These are phyloP conservation scores for Cinara cedri DNA, from an alignment of 2,888 invertebrate species.

Conservation along the genomic window DNA sequence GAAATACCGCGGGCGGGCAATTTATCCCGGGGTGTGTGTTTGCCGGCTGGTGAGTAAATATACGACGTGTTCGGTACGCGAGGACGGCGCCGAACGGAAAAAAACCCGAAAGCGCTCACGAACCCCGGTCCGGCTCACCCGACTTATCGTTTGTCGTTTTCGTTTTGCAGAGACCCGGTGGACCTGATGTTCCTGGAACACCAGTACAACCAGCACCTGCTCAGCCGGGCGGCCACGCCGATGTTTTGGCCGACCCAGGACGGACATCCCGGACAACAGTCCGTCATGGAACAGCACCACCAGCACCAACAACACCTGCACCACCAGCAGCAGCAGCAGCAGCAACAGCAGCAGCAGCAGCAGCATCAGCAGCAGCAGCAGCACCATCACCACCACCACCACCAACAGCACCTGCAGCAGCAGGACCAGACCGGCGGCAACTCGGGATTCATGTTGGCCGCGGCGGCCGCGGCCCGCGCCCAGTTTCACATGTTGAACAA, in stretches of 20 bases:
- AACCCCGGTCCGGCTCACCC: background rate
- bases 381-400: constrained; percentile 1
- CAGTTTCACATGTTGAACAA: constrained; percentile 76
- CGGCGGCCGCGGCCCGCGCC: constrained; percentile 77
- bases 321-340: constrained; percentile 13
- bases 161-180: constrained; percentile 72
- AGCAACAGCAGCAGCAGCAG: background rate
- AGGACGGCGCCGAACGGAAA: too few species aligned
- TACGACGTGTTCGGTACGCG: too few species aligned
- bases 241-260: constrained; percentile 49
- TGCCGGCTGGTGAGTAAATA: too few species aligned
- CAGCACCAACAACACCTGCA: constrained; percentile 38
- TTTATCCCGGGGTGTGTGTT: too few species aligned
- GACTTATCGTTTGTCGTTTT: constrained; percentile 9
- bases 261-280: constrained; percentile 45
- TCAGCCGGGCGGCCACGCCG: constrained; percentile 46
- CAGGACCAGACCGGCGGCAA: background rate
- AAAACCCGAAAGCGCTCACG: too few species aligned
- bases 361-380: constrained; percentile 13
- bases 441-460: constrained; percentile 62
- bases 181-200: constrained; percentile 77
- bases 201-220: constrained; percentile 66
- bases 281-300: constrained; percentile 58
- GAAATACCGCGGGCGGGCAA: too few species aligned
- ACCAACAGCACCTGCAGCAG: constrained; percentile 13